A percentile compares a stretch with the other conserved stretches of the same genome.
Evolutionary conservation across 1,140 invertebrate genomes (phyloP).

Genomic region (Helicoverpa zea): DNA sequence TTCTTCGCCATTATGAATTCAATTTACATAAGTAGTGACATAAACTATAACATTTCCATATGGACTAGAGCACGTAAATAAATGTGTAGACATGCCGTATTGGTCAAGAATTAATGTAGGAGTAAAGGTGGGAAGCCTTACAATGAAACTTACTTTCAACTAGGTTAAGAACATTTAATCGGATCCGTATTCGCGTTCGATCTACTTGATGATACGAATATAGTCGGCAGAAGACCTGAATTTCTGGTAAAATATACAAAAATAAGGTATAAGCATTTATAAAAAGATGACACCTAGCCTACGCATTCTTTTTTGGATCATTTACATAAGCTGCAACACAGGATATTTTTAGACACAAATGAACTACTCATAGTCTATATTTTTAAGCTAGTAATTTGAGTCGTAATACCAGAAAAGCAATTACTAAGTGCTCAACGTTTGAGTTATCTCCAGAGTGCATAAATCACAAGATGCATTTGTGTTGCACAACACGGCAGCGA

Average conservation of each 20-base stretch:
- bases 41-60: slow-evolving; percentile 17
- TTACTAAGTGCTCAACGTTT: slow-evolving; percentile 56
- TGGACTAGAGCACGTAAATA: slow-evolving; percentile 5
- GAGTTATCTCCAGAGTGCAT: slow-evolving; percentile 56
- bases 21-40: not conserved
- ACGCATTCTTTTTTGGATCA: slow-evolving; percentile 69
- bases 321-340: slow-evolving; percentile 68
- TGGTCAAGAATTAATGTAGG: slow-evolving; percentile 58
- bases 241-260: slow-evolving; percentile 26
- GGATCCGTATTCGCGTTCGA: slow-evolving; percentile 26
- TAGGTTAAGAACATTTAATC: slow-evolving; percentile 63
- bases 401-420: slow-evolving; percentile 43
- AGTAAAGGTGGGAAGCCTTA: slow-evolving; percentile 63
- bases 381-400: slow-evolving; percentile 58
- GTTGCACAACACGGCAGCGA: slow-evolving; percentile 59
- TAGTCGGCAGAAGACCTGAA: too few relatives aligned
- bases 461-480: slow-evolving; percentile 59
- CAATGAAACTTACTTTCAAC: slow-evolving; percentile 63
- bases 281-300: slow-evolving; percentile 65
- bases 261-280: slow-evolving; percentile 62
- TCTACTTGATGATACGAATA: slow-evolving; percentile 7
- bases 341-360: slow-evolving; percentile 62
- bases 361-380: slow-evolving; percentile 52
- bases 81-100: slow-evolving; percentile 42
- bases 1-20: too few relatives aligned